Evolutionary conservation across 2,888 invertebrate genomes (phyloP), one percentile per base, ranked within the genome.

Genomic region (Sisyra nigra): DNA sequence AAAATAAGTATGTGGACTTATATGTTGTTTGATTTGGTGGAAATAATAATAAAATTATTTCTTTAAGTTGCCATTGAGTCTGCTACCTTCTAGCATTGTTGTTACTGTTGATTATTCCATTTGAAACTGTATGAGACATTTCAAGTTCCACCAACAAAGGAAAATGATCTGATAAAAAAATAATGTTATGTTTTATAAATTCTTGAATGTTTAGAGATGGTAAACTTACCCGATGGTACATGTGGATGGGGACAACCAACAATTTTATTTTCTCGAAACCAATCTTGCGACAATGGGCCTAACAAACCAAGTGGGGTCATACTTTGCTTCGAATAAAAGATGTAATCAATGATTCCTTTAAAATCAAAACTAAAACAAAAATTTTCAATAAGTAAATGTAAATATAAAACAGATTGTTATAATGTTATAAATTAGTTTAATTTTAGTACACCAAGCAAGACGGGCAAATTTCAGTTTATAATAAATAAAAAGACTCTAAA

Each of bases 301-400:
- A 98, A 70, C 44, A 97, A 72, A 45, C 97, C 97, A 46, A 96
- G 71, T 18, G 94, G 88, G 54, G 85, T 86, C 86, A 98, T 89
- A 59, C 87, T 85, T 61, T 88, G 85, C 61, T 89, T 88, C 51
- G 94, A 89, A 65, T 89, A 94, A 73, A 98, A 97, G 65, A 98
- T 94, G 74, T 98, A 98, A 70, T 98, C 98, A 60, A 98, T 98
- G 62, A 97, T 92, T 54, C 97, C 98, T 67, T 97, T 94, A 70
- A 98, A 98, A 66, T 98, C 96, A 67, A 91, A 93, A 58, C 91
- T 92, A 72, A 34, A 76, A 68, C 45, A 49, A 48, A 50, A 48
- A 42, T n/a, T n/a, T n/a, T n/a, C n/a, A n/a, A n/a, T n/a, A n/a
- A n/a, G n/a, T n/a, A n/a, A n/a, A n/a, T n/a, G n/a, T n/a, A n/a